Base-by-base conservation (phyloP, 2,888 invertebrate genomes). In the Kuschelorhynchus macadamiae region DNA sequence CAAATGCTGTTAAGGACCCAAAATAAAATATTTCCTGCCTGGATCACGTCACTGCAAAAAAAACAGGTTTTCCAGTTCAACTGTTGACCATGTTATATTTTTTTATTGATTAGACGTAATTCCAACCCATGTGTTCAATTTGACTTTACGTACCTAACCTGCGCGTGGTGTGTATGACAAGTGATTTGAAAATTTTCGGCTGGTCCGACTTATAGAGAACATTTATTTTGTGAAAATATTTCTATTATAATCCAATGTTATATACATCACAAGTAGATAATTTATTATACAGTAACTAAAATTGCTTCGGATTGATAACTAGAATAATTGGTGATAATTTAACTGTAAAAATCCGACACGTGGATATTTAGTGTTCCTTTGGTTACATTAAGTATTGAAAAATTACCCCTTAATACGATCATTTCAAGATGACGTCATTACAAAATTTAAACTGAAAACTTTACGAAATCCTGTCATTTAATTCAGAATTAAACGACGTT, bases 121-220 rank as follows among this genome's bases (percentile, higher is more conserved):
- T 74, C 81, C 80, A 81, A 80, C 83, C 82, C 79, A 79, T 79
- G 83, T 83, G 83, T 83, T 83, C 83, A 83, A 80, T 79, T 77
- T 79, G 80, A 81, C 79, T 81, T 78, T 77, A 77, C 78, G 81
- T 82, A 82, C 81, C 81, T 82, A 81, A 73, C 76, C 80, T 80
- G 74, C 78, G 77, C 77, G 80, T 81, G 81, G 79, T 82, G 81
- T 81, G 79, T 81, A 81, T 80, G 77, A 81, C 80, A 77, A 74
- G 77, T 75, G 76, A 73, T 73, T 71, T 67, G 14, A 55, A 71
- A 71, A 63, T 69, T n/a, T 78, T 78, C 79, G 80, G 80, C 80
- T 81, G 79, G 80, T 71, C 79, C 81, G 79, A 79, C 71, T 71
- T 68, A 17, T 61, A 56, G 30, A 14, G 46, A 67, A 65, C 17